phyloP scores from a whole-genome alignment of 2,113 vertebrate genomes.

The Tichodroma muraria region DNA sequence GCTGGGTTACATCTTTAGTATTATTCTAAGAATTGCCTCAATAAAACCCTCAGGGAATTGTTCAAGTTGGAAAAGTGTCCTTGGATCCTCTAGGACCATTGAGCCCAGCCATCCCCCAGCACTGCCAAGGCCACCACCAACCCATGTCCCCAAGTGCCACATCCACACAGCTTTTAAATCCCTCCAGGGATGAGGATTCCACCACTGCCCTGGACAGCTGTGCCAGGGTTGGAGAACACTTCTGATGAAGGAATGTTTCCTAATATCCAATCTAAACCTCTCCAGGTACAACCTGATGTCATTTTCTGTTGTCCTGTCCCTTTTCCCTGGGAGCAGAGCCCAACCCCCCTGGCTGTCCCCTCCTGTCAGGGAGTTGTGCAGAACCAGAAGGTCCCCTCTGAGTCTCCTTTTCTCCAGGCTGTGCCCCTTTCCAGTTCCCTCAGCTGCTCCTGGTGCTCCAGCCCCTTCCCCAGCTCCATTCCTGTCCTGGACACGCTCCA shows the following conservation, averaged over 20 bases:
- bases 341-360: accelerated
- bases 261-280: neutral
- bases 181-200: accelerated
- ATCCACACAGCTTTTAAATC: accelerated
- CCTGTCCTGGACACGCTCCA: neutral
- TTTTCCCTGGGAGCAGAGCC: neutral
- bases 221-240: neutral
- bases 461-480: accelerated
- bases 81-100: neutral
- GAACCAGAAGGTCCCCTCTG: neutral
- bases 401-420: neutral
- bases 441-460: accelerated
- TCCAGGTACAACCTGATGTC: accelerated
- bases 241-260: neutral
- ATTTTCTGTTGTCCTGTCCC: accelerated
- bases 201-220: accelerated
- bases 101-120: neutral
- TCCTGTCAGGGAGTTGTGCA: neutral
- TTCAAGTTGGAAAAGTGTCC: neutral
- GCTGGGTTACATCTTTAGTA: accelerated
- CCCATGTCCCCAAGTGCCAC: neutral
- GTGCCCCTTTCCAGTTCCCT: neutral
- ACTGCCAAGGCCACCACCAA: neutral
- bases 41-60: neutral
- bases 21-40: neutral